phyloP scores from a whole-genome alignment of 2,113 vertebrate species.

The Reinhardtius hippoglossoides region DNA sequence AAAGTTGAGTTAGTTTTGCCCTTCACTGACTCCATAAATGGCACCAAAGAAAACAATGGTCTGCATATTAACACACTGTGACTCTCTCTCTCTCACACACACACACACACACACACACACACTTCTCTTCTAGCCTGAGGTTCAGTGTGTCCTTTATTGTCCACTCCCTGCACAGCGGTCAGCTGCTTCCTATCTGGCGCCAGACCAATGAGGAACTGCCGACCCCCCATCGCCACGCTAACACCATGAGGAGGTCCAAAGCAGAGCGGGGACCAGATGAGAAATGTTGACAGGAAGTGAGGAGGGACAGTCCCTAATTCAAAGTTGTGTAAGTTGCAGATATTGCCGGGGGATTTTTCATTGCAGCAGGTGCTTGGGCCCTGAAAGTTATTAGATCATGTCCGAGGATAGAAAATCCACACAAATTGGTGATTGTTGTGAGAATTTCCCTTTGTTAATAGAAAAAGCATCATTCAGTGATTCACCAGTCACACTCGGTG shows the following conservation, averaged over 20 bases:
- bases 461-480: not conserved
- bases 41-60: constrained; percentile 59
- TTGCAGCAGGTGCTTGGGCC: not conserved
- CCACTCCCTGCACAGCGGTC: constrained; percentile 84
- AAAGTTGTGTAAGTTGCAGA: constrained; percentile 11
- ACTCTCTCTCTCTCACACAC: not conserved
- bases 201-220: constrained; percentile 80
- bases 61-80: constrained; percentile 12
- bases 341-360: constrained; percentile 27
- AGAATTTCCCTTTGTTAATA: not conserved
- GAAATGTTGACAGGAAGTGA: constrained; percentile 21
- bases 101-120: constrained; percentile 17
- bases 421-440: not conserved
- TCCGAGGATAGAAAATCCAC: not conserved
- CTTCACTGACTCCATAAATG: constrained; percentile 20
- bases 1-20: not conserved
- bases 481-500: not conserved
- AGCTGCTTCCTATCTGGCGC: constrained; percentile 85
- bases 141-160: constrained; percentile 65
- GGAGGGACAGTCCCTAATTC: constrained; percentile 34
- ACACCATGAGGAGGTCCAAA: constrained; percentile 38
- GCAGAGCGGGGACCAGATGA: constrained; percentile 24
- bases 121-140: constrained; percentile 29
- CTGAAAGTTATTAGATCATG: not conserved
- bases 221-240: constrained; percentile 19